Base-by-base conservation (phyloP, 2,113 vertebrate species). In the Bothrops jararaca region DNA sequence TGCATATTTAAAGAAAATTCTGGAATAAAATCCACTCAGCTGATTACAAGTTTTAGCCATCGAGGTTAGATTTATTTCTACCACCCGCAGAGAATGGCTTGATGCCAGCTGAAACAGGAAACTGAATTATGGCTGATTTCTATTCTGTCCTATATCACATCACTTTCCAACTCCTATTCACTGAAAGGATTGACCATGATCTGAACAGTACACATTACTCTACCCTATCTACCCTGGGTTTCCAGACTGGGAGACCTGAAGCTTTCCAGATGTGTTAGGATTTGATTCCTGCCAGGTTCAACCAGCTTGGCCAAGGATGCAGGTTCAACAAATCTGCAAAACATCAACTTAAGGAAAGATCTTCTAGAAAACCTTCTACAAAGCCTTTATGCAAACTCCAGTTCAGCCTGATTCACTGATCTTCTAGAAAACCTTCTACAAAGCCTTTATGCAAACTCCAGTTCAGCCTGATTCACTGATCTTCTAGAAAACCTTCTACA, bases 81-180 rank as follows among this genome's bases (percentile, higher is more conserved):
- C 29, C 10, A 15, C 42, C 45, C 3, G 4, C 29, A 57, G 64
- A 90, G 23, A 80, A 10, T 15, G 5, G 34, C 74, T 42, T 22
- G 2, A 23, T 57, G 24, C n/a, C 50, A 56, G 24, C 13, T 5
- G 34, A 85, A 54, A 10, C 74, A 42, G 34, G 74, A 74, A 50
- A 22, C 26, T 74, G n/a, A 69, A 69, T 52, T 89, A 60, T 89
- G 34, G 1, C 20, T 20, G 5, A 80, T 42, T 26, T 56, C 26
- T 50, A 13, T 54, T 0, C 8, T 45, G 8, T 23, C 88, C 74
- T 0, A 10, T 11, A 1, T 5, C 34, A 42, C 5, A 26, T 52
- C 2, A 6, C 34, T 80, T 80, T 80, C 15, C n/a, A 80, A 5
- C 18, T n/a, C 34, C n/a, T 18, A 80, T 80, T 39, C 69, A 80